Conservation (phyloP, 2,113 vertebrate species). For the Passer domesticus region DNA sequence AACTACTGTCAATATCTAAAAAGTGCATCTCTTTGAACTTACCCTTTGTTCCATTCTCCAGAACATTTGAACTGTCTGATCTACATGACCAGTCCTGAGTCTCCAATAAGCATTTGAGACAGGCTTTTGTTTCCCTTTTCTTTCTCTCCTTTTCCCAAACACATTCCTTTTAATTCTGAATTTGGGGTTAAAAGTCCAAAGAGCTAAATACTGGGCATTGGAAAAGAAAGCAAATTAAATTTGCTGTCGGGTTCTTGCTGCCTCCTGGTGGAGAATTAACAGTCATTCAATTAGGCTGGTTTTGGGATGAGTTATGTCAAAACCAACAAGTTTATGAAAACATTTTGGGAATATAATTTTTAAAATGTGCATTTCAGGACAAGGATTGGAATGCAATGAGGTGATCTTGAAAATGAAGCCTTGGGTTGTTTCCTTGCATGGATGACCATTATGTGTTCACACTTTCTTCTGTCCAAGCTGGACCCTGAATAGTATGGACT, state of each 20-base stretch:
- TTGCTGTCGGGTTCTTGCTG: constrained; percentile 9
- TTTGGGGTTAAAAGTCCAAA: not conserved
- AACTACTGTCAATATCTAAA: not conserved
- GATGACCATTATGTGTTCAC: not conserved
- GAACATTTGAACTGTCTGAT: not conserved
- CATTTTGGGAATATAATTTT: not conserved
- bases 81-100: not conserved
- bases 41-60: not conserved
- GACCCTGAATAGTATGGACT: not conserved
- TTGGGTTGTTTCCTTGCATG: not conserved
- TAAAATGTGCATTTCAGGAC: not conserved
- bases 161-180: not conserved
- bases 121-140: not conserved
- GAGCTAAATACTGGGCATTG: not conserved
- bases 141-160: not conserved
- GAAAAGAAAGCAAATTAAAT: not conserved
- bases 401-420: not conserved
- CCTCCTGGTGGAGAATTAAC: constrained; percentile 53
- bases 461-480: not conserved
- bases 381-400: not conserved
- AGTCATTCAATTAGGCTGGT: not conserved
- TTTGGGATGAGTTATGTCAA: not conserved
- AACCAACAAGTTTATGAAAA: not conserved
- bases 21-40: not conserved
- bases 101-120: not conserved